These are phyloP conservation scores for Pararge aegeria DNA, from an alignment of 1,140 invertebrate genomes.

Conservation along the genomic window DNA sequence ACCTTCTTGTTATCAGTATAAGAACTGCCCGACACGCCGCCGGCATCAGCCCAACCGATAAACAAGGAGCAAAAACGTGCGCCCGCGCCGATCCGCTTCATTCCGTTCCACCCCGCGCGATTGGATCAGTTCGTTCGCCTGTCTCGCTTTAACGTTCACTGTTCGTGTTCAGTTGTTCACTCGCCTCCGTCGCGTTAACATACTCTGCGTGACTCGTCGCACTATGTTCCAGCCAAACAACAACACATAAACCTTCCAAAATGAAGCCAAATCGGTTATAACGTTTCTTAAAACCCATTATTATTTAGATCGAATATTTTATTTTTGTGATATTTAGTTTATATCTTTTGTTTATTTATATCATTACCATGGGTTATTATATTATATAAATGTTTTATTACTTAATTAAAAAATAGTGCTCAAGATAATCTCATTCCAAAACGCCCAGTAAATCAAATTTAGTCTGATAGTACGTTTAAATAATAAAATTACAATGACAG, in stretches of 20 bases:
- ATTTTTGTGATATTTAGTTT: constrained; percentile 77
- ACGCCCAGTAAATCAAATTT: constrained; percentile 55
- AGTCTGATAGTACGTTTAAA: constrained; percentile 46
- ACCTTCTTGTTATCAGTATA: constrained; percentile 68
- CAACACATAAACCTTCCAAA: constrained; percentile 77
- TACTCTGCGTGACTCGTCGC: constrained; percentile 59
- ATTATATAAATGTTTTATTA: constrained; percentile 59
- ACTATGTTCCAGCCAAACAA: constrained; percentile 72
- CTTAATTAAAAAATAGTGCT: constrained; percentile 67
- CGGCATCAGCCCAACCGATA: constrained; percentile 55
- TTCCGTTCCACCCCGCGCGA: constrained; percentile 61
- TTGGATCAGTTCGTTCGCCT: constrained; percentile 68
- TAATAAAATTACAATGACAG: constrained; percentile 63
- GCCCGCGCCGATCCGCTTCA: constrained; percentile 72
- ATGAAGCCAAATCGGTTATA: constrained; percentile 78
- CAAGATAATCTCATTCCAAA: constrained; percentile 79
- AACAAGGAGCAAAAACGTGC: constrained; percentile 74
- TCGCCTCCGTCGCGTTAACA: constrained; percentile 65
- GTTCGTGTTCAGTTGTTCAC: constrained; percentile 73
- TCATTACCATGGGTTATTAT: constrained; percentile 68
- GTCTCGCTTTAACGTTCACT: constrained; percentile 37
- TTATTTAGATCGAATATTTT: constrained; percentile 75
- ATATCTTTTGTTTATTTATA: constrained; percentile 71
- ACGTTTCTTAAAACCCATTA: constrained; percentile 70
- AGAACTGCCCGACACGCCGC: constrained; percentile 55